These are phyloP conservation scores for Cotesia glomerata DNA, from an alignment of 1,140 invertebrate genomes.

Conservation along the genomic window DNA sequence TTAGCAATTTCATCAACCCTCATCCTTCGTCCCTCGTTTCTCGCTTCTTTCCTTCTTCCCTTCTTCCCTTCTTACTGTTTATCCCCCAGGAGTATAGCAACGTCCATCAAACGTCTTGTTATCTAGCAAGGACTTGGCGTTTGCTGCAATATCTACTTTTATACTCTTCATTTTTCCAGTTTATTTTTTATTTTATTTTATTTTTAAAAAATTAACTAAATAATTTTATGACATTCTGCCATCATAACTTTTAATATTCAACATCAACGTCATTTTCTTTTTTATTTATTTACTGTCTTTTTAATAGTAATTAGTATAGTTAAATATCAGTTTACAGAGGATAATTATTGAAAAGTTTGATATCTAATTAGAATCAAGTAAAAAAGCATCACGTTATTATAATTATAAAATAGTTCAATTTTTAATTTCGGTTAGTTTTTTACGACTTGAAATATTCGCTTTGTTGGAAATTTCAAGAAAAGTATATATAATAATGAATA, in stretches of 20 bases:
- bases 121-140: conserved; percentile 22
- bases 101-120: conserved; percentile 61
- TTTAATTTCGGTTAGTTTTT: neutral
- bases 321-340: neutral
- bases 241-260: too few relatives aligned
- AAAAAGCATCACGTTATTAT: neutral
- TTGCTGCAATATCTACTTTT: neutral
- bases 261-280: too few relatives aligned
- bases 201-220: neutral
- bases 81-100: conserved; percentile 54
- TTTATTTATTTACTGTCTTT: too few relatives aligned
- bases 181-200: neutral
- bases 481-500: too few relatives aligned
- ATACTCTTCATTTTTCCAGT: neutral
- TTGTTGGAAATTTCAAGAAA: too few relatives aligned
- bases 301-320: too few relatives aligned
- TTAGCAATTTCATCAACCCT: conserved; percentile 48
- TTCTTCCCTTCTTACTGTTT: conserved; percentile 13
- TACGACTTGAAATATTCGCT: neutral
- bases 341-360: neutral
- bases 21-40: neutral
- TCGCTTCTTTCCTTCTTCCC: neutral
- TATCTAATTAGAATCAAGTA: conserved; percentile 9
- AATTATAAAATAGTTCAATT: neutral
- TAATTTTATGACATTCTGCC: neutral